Base-by-base conservation (phyloP, 2,113 vertebrate species). In the Oryzias woworae region DNA sequence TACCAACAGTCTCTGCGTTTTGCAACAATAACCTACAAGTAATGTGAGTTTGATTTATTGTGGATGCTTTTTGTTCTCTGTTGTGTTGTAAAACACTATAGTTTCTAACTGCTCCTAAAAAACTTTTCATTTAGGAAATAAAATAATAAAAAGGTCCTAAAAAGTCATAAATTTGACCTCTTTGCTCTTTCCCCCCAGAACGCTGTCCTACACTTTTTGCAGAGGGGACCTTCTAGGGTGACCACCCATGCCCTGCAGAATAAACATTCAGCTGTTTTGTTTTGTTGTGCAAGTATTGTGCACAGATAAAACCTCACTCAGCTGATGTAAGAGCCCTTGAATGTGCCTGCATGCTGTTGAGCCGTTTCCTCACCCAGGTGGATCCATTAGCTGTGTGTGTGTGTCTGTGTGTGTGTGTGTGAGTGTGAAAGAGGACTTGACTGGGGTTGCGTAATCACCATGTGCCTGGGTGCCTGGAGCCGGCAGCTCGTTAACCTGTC, bases 401-500 rank as follows among this genome's bases (percentile, higher is more conserved):
- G 65, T 78, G 47, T 71, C 62, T 63, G 47, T 42, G 18, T 78
- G 47, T 71, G 66, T 63, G 47, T 42, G 18, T 61, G 65, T 53
- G 65, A 54, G 53, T 67, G 52, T 64, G 58, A 63, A 65, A 71
- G 62, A 81, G 78, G 73, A 86, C 76, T 82, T 83, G 85, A 80
- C 73, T 44, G 45, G 28, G 46, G 75, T 89, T 90, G 87, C 78
- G 75, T 87, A 90, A 88, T 87, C 83, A 72, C 82, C 84, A 87
- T 89, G 89, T 86, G 84, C 83, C 77, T 81, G 68, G 75, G 77
- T 83, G 84, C 86, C 84, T 86, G 80, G 81, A 87, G 81, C 84
- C 80, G 80, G 86, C 87, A 87, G 89, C 87, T 90, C 75, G 83
- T 90, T 90, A 90, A 90, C 85, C 83, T 88, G 80, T 82, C 87